Base-by-base conservation (phyloP, 2,113 vertebrate genomes). In the Nycticryphes semicollaris region DNA sequence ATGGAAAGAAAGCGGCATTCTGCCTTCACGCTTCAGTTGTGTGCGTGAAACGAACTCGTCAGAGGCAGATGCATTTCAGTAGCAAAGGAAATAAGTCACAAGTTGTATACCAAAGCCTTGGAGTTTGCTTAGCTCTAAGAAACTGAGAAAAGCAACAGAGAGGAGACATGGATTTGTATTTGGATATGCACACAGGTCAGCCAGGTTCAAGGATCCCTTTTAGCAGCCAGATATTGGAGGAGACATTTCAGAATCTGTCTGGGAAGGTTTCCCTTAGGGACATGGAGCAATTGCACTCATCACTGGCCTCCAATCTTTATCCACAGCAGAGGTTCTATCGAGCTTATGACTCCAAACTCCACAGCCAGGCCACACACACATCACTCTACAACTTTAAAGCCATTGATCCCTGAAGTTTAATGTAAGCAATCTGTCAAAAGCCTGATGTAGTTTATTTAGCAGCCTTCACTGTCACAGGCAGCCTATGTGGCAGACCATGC, bases 211-310 rank as follows among this genome's bases (percentile, higher is more conserved):
- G 39, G n/a, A 75, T 70, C 14, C 18, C 13, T 7, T 57, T 69
- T 62, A 57, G 11, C 21, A 86, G 15, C 18, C 60, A 21, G 2
- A 39, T 66, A 33, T 20, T 37, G 23, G 10, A 60, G 39, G 5
- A 80, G 22, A 92, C 4, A 1, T 18, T 69, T 92, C 68, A 66
- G 62, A 76, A 88, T 12, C 16, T 57, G 10, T 15, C 21, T 74
- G 7, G 50, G 5, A 91, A 89, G 9, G 2, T 63, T 80, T 67
- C 3, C 3, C 14, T 23, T n/a, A 23, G 57, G 59, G 41, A 57
- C 41, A n/a, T 0, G 0, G 12, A 77, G 41, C 8, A 77, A 16
- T 25, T 69, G 16, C 12, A 50, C 1, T 45, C 15, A 3, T 53
- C 43, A 15, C 1, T 69, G 50, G 10, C 22, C 51, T 84, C 22